A percentile compares a stretch with the other conserved stretches of the same genome.
phyloP scores from a whole-genome alignment of 2,797 vertebrate species.

The Danionella dracula region DNA sequence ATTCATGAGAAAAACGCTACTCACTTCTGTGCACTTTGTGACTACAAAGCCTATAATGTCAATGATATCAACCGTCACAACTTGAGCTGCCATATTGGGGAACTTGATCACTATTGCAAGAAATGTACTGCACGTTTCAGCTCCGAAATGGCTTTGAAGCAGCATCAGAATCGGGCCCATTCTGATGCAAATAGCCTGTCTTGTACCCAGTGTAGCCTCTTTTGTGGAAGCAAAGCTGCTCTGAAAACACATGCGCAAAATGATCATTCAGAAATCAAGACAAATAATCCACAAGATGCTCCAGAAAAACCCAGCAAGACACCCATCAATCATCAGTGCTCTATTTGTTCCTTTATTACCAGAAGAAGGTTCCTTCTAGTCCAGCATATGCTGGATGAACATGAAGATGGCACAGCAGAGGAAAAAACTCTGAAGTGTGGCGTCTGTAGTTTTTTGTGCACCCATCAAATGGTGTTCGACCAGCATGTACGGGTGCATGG shows the following conservation, averaged over 20 bases:
- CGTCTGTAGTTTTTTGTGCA: slow-evolving; percentile 80
- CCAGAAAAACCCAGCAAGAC: slow-evolving; percentile 72
- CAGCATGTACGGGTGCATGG: slow-evolving; percentile 90
- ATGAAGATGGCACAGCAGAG: slow-evolving; percentile 65
- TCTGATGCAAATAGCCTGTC: slow-evolving; percentile 55
- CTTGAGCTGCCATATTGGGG: slow-evolving; percentile 83
- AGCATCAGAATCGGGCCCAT: slow-evolving; percentile 81
- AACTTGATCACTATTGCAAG: slow-evolving; percentile 70
- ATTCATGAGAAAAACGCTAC: slow-evolving; percentile 84
- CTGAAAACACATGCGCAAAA: slow-evolving; percentile 77
- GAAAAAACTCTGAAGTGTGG: slow-evolving; percentile 77
- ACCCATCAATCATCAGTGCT: slow-evolving; percentile 79
- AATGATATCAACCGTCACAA: slow-evolving; percentile 85
- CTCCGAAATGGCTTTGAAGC: slow-evolving; percentile 82
- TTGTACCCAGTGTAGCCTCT: slow-evolving; percentile 68
- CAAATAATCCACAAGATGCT: slow-evolving; percentile 66
- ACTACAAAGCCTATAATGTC: slow-evolving; percentile 84
- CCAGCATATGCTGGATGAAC: slow-evolving; percentile 78
- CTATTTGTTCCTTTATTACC: slow-evolving; percentile 78
- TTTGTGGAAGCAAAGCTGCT: slow-evolving; percentile 67
- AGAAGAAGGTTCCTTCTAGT: slow-evolving; percentile 79
- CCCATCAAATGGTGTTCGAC: slow-evolving; percentile 85
- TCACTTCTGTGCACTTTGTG: slow-evolving; percentile 84
- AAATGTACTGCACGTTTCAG: slow-evolving; percentile 83
- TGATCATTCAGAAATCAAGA: slow-evolving; percentile 72